Evolutionary conservation across 2,888 invertebrate genomes (phyloP), one percentile per base, ranked within the genome.

Genomic region (Graphium colonna): DNA sequence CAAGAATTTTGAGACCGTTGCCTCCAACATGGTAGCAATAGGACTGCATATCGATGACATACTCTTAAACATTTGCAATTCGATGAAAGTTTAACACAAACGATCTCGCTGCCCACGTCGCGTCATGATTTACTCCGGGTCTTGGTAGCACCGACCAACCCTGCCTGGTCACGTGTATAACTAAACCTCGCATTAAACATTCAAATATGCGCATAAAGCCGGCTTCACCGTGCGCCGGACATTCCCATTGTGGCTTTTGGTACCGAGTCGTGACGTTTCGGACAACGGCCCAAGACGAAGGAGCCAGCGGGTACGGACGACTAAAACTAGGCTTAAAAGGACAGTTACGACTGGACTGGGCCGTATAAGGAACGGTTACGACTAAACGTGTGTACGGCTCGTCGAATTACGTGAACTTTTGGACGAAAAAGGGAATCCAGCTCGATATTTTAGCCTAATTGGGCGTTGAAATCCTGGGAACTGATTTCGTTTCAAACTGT

Each of bases 231-330:
- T 79, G 78, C 81, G 65, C 70, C 64, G 69, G 77, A 74, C 83
- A 79, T 78, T 73, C 71, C 75, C 71, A 77, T 78, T 78, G 85
- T 77, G 72, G 77, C 71, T 74, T 79, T 77, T 79, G 81, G 77
- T 82, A 75, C 76, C 69, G 77, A 82, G 79, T 84, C 84, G 85
- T 86, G 84, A 82, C 78, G 68, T 57, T 61, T 64, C 17, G 60
- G 58, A 54, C 52, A 47, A 58, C 58, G 65, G 74, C 59, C 41
- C 65, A 77, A 72, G 63, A 16, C 51, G 64, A 33, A 60, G 51
- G 59, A 53, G 60, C 44, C 17, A 55, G 66, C 60, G 61, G 51
- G 16, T 9, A 13, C 16, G 40, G 3, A 40, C 40, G 40, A 33
- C 33, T 33, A 33, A 10, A 33, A 10, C 33, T 4, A 10, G 36